Conservation (phyloP, 2,113 vertebrate genomes). For the Bubo scandiacus region DNA sequence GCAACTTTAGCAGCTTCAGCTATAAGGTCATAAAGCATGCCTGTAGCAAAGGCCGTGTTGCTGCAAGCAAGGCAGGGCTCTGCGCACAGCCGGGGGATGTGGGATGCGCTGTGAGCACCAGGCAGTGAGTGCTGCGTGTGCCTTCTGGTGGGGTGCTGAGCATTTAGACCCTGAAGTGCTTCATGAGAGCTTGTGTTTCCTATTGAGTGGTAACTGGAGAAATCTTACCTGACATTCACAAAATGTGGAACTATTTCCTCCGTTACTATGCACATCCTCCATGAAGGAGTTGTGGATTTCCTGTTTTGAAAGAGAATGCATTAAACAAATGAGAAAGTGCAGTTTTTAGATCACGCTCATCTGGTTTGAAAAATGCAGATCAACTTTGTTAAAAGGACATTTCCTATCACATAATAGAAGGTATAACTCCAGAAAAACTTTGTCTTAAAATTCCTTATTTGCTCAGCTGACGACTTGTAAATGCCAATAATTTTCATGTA, state of each 20-base stretch:
- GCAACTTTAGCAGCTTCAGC: neutral
- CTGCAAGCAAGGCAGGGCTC: neutral
- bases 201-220: neutral
- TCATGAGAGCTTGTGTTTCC: neutral
- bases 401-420: neutral
- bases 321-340: neutral
- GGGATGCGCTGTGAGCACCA: neutral
- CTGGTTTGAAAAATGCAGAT: neutral
- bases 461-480: neutral
- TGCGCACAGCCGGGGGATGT: accelerated
- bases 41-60: neutral
- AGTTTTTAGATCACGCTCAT: neutral
- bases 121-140: neutral
- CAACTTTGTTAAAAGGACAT: neutral
- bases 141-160: neutral
- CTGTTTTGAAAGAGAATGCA: neutral
- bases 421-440: neutral
- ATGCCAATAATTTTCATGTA: neutral
- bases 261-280: neutral
- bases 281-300: neutral
- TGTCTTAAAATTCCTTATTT: neutral
- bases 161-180: neutral
- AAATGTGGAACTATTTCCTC: neutral
- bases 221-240: neutral
- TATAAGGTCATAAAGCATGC: neutral